Evolutionary conservation across 2,888 invertebrate species (phyloP).

Genomic region (Diogma glabrata): DNA sequence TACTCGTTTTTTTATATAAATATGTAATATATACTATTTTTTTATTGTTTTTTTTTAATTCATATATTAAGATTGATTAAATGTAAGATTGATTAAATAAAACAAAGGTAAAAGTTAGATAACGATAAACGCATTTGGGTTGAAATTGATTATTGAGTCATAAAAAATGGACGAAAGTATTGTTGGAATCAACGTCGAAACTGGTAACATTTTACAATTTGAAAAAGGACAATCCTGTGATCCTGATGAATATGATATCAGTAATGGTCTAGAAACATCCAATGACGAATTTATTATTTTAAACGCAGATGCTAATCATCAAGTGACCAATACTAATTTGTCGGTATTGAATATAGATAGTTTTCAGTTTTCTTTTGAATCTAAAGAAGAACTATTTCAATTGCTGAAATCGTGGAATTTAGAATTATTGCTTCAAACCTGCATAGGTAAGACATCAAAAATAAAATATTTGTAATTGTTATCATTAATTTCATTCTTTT

Average conservation of each 20-base stretch:
- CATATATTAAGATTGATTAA: no score
- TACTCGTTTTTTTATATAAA: no score
- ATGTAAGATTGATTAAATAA: no score
- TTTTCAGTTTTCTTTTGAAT: not conserved
- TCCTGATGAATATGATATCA: no score
- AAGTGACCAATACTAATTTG: not conserved
- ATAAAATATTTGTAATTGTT: no score
- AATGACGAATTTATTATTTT: no score
- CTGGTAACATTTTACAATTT: not conserved
- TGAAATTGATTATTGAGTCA: not conserved
- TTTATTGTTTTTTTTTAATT: no score
- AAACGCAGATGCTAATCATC: slow-evolving; percentile 3
- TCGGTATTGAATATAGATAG: not conserved
- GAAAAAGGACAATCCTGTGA: not conserved
- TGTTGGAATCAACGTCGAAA: not conserved
- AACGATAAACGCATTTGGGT: no score
- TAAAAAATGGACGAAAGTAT: not conserved
- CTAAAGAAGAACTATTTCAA: not conserved
- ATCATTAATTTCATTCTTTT: no score
- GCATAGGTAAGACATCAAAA: slow-evolving; percentile 1
- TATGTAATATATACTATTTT: no score
- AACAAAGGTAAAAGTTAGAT: no score
- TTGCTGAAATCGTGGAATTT: not conserved
- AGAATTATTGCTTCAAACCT: not conserved
- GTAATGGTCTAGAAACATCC: no score